Evolutionary conservation across 2,888 invertebrate genomes (phyloP).

Genomic region (Gortyna flavago): DNA sequence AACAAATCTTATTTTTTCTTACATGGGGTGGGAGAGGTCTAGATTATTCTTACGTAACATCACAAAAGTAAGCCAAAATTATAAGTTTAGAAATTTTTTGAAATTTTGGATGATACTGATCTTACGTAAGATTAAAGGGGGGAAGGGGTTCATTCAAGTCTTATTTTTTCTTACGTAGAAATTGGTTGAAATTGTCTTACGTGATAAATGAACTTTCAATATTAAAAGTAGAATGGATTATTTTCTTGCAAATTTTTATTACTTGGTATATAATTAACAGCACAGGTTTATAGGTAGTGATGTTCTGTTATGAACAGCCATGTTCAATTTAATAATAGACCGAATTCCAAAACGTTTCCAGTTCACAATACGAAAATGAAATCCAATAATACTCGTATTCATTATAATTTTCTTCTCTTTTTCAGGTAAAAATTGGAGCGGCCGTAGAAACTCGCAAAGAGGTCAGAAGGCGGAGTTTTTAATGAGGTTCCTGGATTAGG

Average conservation of each 20-base stretch:
- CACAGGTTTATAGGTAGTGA: not conserved
- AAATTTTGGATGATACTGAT: too few relatives aligned
- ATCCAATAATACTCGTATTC: conserved; percentile 62
- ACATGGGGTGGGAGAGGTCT: too few relatives aligned
- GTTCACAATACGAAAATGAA: conserved; percentile 12
- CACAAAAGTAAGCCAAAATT: too few relatives aligned
- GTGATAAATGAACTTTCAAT: too few relatives aligned
- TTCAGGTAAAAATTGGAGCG: conserved; percentile 67
- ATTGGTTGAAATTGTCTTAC: too few relatives aligned
- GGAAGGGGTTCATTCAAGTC: too few relatives aligned
- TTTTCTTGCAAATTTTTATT: too few relatives aligned
- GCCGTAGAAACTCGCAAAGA: conserved; percentile 46
- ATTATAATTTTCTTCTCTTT: conserved; percentile 57
- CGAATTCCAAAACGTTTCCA: not conserved
- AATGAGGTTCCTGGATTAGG: conserved; percentile 67
- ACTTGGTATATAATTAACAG: not conserved
- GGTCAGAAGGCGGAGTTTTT: conserved; percentile 65
- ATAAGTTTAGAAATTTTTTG: too few relatives aligned
- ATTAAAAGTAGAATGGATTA: not conserved
- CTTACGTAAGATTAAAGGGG: too few relatives aligned
- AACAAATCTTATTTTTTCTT: too few relatives aligned
- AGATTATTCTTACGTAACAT: too few relatives aligned
- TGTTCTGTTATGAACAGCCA: not conserved
- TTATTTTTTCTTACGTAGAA: too few relatives aligned
- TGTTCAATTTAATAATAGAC: not conserved